phyloP scores from a whole-genome alignment of 35 echinoderm and acorn worm genomes.

The Chiridota heheva region DNA sequence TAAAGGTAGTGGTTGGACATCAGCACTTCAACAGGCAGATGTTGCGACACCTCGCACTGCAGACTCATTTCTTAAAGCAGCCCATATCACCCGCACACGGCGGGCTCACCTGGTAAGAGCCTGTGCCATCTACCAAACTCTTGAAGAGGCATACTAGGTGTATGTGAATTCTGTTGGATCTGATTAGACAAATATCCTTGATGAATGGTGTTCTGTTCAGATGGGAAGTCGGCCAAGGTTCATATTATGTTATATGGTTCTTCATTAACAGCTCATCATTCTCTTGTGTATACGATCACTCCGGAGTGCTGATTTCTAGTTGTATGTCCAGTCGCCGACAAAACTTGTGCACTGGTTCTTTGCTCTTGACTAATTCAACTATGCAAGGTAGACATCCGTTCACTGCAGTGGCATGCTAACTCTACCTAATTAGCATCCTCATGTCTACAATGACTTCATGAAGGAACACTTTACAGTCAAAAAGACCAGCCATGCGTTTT shows the following conservation, averaged over 20 bases:
- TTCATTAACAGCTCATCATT: constrained; percentile 5
- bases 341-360: not conserved
- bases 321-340: not conserved
- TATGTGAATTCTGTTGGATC: too few species aligned
- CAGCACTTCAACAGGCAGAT: constrained; percentile 29
- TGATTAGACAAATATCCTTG: not conserved
- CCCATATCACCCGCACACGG: constrained; percentile 36
- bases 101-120: constrained; percentile 40
- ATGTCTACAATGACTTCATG: constrained; percentile 11
- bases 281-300: not conserved
- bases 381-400: not conserved
- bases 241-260: constrained; percentile 12
- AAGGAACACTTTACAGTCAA: constrained; percentile 28
- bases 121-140: not conserved
- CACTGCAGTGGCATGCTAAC: not conserved
- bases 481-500: constrained; percentile 40
- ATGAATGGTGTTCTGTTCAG: not conserved
- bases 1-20: constrained; percentile 39
- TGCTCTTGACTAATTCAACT: constrained; percentile 4
- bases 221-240: constrained; percentile 7
- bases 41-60: constrained; percentile 35
- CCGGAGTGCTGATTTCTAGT: not conserved
- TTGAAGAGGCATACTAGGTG: not conserved
- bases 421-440: not conserved
- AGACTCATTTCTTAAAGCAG: constrained; percentile 24